Evolutionary conservation across 2,797 vertebrate genomes (phyloP), one percentile per base, ranked within the genome.

Genomic region (Lagorchestes hirsutus): DNA sequence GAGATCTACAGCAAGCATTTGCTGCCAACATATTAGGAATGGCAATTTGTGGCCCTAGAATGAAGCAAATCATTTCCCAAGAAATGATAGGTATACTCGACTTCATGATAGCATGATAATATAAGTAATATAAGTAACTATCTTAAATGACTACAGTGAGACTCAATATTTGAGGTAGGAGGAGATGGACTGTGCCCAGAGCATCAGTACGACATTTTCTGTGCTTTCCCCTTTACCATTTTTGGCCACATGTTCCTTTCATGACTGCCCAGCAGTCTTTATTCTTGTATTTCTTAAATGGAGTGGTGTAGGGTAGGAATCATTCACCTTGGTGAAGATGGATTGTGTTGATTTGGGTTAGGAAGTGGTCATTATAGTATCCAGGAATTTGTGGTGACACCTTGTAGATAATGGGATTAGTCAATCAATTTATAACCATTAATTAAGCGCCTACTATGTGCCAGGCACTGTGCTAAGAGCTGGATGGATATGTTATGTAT

Each of bases 71-170:
- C 18, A 40, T n/a, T 40, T 22, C 8, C n/a, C 67, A 82, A 82
- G n/a, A 40, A 82, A 82, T 40, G n/a, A 40, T 82, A 22, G 18
- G n/a, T 24, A 82, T 46, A 82, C 14, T 10, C 91, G 29, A 5
- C 27, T 40, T 92, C 90, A 93, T 95, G 46, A 46, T 94, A 55
- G 55, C 3, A 93, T 58, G 34, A 16, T 24, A 93, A 40, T 94
- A 5, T 54, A 59, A 95, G 28, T 54, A 90, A 6, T 94, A 5
- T 54, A 59, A 95, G 28, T 54, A 90, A 6, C 28, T 12, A 29
- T 91, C 22, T 29, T 93, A 59, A 91, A 28, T 55, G 3, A 54
- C 87, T 57, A 59, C 5, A 92, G 55, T 29, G 18, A 56, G 54
- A 56, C 5, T 55, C 34, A 0, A 55, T 24, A 74, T n/a, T 52